Percentiles rank a stretch among this genome's conserved stretches.
These are phyloP conservation scores for Cyprinella venusta DNA, from an alignment of 2,797 vertebrate species.

Conservation along the genomic window DNA sequence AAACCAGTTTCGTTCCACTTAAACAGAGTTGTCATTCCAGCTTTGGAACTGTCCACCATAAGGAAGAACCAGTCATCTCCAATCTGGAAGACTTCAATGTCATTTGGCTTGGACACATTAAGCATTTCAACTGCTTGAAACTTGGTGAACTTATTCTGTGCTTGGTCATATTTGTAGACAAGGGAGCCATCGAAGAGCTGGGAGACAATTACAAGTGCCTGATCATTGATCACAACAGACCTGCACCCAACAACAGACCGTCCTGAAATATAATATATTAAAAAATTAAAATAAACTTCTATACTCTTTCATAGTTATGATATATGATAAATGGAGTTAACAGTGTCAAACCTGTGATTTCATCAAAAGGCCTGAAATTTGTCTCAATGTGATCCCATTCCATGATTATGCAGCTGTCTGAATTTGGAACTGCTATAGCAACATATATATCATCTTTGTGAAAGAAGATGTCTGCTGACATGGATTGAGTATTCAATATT, in stretches of 20 bases:
- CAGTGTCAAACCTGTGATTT: conserved; percentile 89
- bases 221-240: conserved; percentile 89
- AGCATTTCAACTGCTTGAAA: conserved; percentile 96
- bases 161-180: conserved; percentile 92
- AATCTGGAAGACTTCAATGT: conserved; percentile 94
- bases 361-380: conserved; percentile 96
- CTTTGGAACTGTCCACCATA: conserved; percentile 97
- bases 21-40: conserved; percentile 92
- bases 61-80: conserved; percentile 90
- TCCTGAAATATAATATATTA: conserved; percentile 73
- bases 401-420: conserved; percentile 96
- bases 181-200: conserved; percentile 97
- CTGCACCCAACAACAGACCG: conserved; percentile 96
- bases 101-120: conserved; percentile 96
- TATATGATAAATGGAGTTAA: background rate
- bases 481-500: conserved; percentile 90
- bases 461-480: conserved; percentile 93
- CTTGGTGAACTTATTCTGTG: conserved; percentile 94
- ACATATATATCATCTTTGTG: conserved; percentile 96
- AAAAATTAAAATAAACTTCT: background rate
- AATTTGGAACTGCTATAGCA: conserved; percentile 91
- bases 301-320: background rate
- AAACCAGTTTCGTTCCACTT: conserved; percentile 97
- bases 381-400: conserved; percentile 99
- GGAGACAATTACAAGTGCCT: conserved; percentile 92